These are phyloP conservation scores for Scaptodrosophila lebanonensis DNA, from an alignment of 1,140 invertebrate species.

Conservation along the genomic window DNA sequence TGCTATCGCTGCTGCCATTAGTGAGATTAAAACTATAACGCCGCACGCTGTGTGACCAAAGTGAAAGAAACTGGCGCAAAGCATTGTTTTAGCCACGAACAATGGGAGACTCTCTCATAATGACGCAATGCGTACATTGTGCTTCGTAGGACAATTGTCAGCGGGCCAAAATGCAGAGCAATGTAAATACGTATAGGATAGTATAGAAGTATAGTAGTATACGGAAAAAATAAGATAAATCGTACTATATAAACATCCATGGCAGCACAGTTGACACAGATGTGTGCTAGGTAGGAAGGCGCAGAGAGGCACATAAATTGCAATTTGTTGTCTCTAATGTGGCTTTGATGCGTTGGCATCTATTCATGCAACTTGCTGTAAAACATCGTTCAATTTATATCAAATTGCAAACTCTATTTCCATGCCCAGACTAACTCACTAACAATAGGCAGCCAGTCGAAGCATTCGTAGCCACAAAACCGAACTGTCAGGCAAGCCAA, in stretches of 20 bases:
- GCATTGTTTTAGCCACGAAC: constrained; percentile 15
- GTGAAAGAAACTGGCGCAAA: constrained; percentile 46
- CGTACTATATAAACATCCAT: constrained; percentile 54
- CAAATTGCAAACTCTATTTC: constrained; percentile 24
- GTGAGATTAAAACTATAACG: constrained; percentile 71
- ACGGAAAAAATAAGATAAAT: constrained; percentile 47
- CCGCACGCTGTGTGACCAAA: constrained; percentile 5
- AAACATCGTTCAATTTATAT: constrained; percentile 51
- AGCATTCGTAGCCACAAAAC: too few relatives aligned
- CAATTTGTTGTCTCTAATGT: constrained; percentile 28
- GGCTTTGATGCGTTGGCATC: constrained; percentile 37
- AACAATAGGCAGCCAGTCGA: too few relatives aligned
- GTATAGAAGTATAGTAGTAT: too few relatives aligned
- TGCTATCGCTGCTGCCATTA: constrained; percentile 47
- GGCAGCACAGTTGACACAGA: constrained; percentile 69
- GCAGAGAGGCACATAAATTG: not conserved
- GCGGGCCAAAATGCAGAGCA: too few relatives aligned
- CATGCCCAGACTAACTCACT: too few relatives aligned
- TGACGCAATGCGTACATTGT: constrained; percentile 71
- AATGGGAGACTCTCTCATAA: constrained; percentile 55
- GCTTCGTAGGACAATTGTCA: constrained; percentile 38
- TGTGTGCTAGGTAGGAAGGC: not conserved
- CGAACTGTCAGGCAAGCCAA: too few relatives aligned
- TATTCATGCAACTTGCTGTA: constrained; percentile 36
- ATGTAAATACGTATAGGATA: constrained; percentile 13